Evolutionary conservation across 2,113 vertebrate genomes (phyloP).

Genomic region (Mesocricetus auratus): DNA sequence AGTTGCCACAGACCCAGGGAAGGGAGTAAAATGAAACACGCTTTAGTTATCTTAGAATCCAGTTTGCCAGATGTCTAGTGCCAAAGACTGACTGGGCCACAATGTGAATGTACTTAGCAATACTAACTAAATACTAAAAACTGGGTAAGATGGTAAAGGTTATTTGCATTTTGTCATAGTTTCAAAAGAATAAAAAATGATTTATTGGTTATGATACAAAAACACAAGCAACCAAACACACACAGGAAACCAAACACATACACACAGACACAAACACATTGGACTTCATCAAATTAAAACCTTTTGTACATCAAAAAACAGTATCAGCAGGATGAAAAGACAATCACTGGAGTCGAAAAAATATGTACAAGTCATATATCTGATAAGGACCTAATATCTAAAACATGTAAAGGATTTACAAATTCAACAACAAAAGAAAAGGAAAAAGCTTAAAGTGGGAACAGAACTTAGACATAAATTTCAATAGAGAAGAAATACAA

Average conservation of each 20-base stretch:
- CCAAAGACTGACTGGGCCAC: neutral
- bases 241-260: neutral
- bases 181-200: neutral
- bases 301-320: neutral
- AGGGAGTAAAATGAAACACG: neutral
- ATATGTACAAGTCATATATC: neutral
- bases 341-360: conserved; percentile 11
- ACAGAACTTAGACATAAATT: neutral
- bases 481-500: neutral
- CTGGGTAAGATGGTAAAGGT: neutral
- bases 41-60: neutral
- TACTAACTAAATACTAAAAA: conserved; percentile 27
- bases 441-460: neutral
- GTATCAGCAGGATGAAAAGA: neutral
- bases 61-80: neutral
- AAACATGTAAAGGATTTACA: neutral
- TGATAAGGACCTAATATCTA: neutral
- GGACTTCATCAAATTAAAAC: neutral
- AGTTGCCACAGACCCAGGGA: neutral
- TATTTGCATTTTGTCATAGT: conserved; percentile 24
- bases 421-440: neutral
- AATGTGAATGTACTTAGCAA: neutral
- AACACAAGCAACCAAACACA: conserved; percentile 18
- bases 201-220: neutral
- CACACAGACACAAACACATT: neutral